These are phyloP conservation scores for Rousettus leschenaultii DNA, from an alignment of 2,113 vertebrate species.

Conservation along the genomic window DNA sequence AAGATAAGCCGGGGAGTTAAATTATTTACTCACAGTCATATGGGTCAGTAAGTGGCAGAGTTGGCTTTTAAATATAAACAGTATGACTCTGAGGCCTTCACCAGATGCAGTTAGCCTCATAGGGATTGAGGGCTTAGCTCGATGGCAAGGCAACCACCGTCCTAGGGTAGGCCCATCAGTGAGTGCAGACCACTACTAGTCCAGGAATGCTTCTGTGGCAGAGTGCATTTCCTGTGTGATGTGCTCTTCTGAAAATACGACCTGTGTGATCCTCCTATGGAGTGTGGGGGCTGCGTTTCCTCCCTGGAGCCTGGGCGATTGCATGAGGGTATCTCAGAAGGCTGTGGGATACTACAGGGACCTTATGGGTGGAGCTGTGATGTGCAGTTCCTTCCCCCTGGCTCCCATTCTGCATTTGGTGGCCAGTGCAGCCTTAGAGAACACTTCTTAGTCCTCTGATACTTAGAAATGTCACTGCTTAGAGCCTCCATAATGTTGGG, in stretches of 20 bases:
- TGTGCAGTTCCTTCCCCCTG: not conserved
- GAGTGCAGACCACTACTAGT: not conserved
- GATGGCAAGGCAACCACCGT: not conserved
- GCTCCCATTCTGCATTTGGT: not conserved
- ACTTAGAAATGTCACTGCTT: not conserved
- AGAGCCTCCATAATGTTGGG: not conserved
- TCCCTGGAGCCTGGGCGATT: not conserved
- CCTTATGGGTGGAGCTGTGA: not conserved
- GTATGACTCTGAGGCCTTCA: not conserved
- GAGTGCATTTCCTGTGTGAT: not conserved
- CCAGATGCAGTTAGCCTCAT: not conserved
- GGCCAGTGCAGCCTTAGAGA: not conserved
- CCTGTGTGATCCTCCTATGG: not conserved
- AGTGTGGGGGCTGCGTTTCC: not conserved
- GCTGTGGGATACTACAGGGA: not conserved
- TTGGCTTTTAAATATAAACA: not conserved
- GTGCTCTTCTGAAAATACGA: not conserved
- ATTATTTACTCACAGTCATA: not conserved
- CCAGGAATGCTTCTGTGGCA: not conserved
- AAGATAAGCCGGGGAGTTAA: not conserved
- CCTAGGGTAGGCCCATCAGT: accelerated
- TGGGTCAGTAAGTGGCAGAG: not conserved
- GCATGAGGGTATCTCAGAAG: not conserved
- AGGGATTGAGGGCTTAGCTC: not conserved
- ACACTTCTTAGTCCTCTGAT: not conserved